Evolutionary conservation across 2,888 invertebrate genomes (phyloP).

Genomic region (Dasysyrphus albostriatus): DNA sequence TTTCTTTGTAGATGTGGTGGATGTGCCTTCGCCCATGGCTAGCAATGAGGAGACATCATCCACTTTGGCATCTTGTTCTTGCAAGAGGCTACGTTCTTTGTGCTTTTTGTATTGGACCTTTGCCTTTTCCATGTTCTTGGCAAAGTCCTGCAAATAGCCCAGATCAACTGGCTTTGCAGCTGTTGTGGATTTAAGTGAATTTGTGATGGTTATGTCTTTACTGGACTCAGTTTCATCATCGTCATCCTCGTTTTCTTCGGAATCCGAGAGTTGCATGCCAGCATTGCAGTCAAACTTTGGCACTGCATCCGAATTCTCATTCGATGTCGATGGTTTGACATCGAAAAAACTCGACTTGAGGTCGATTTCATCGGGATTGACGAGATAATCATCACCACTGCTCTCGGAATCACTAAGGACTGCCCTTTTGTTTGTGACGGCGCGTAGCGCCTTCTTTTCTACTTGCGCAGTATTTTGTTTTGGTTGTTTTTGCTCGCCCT

Average conservation of each 20-base stretch:
- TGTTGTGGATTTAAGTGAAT: background rate
- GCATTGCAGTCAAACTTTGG: conserved; percentile 83
- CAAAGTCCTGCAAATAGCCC: conserved; percentile 85
- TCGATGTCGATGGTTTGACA: conserved; percentile 73
- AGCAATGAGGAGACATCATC: conserved; percentile 87
- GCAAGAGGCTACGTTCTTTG: conserved; percentile 79
- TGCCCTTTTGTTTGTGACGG: conserved; percentile 9
- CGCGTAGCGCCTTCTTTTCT: conserved; percentile 1
- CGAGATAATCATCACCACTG: conserved; percentile 85
- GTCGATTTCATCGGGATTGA: conserved; percentile 85
- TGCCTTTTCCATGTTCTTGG: conserved; percentile 86
- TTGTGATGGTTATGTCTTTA: conserved; percentile 65
- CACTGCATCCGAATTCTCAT: conserved; percentile 72
- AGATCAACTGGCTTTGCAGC: conserved; percentile 84
- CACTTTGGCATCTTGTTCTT: conserved; percentile 79
- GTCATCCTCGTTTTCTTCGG: conserved; percentile 79
- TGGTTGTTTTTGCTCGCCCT: conserved; percentile 77
- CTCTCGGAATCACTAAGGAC: conserved; percentile 78
- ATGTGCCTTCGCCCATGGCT: conserved; percentile 87
- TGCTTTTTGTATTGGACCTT: conserved; percentile 86
- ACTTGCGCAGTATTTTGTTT: conserved; percentile 38
- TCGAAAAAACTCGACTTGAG: conserved; percentile 85
- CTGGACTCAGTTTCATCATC: conserved; percentile 76
- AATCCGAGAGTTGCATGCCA: conserved; percentile 80
- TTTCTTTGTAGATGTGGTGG: conserved; percentile 76